Evolutionary conservation across 2,113 vertebrate species (phyloP).

Genomic region (Prolemur simus): DNA sequence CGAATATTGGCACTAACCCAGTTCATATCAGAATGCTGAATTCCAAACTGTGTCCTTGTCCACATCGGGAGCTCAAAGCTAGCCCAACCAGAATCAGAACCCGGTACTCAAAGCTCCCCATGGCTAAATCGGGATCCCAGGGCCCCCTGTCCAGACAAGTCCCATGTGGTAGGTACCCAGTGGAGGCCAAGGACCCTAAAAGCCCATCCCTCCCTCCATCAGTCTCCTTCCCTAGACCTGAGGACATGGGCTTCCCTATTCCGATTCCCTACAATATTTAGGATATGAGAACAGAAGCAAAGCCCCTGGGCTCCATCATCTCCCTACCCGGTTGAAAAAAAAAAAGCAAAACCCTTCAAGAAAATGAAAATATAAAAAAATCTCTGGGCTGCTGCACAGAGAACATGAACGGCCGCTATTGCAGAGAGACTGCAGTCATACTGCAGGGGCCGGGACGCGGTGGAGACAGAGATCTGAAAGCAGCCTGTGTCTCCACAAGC

Average conservation of each 20-base stretch:
- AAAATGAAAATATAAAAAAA: not conserved
- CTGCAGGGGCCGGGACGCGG: not conserved
- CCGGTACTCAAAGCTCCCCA: not conserved
- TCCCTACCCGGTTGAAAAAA: not conserved
- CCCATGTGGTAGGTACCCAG: not conserved
- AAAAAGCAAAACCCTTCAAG: not conserved
- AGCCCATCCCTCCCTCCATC: not conserved
- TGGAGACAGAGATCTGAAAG: not conserved
- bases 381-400: not conserved
- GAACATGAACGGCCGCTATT: fast-evolving
- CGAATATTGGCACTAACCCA: not conserved
- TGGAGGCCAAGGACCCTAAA: not conserved
- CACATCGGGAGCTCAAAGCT: not conserved
- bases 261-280: not conserved
- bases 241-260: not conserved
- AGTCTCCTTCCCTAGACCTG: not conserved
- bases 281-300: not conserved
- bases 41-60: not conserved
- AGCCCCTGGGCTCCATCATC: conserved; percentile 17
- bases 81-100: not conserved
- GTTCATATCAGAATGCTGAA: not conserved
- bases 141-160: not conserved
- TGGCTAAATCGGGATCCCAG: not conserved
- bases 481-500: not conserved
- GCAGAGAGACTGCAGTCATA: not conserved